phyloP scores from a whole-genome alignment of 1,140 invertebrate genomes.

The Diplogasteroides magnus region DNA sequence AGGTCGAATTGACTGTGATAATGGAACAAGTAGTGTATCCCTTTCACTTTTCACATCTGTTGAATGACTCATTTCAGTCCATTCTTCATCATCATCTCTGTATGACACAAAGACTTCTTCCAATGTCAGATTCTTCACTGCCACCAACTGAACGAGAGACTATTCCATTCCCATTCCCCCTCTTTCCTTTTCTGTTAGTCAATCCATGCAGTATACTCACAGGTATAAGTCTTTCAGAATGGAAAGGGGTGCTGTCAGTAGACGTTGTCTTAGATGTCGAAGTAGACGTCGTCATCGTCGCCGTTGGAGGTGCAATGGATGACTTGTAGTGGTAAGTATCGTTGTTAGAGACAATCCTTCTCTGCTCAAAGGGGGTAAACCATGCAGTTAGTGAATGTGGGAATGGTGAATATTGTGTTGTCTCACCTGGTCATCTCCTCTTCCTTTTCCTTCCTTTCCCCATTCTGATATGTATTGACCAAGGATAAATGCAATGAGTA shows the following conservation, averaged over 20 bases:
- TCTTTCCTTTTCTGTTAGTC: too few species aligned
- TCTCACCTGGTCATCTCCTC: neutral
- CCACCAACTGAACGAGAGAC: neutral
- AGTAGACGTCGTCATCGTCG: neutral
- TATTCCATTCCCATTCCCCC: neutral
- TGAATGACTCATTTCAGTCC: neutral
- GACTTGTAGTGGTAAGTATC: neutral
- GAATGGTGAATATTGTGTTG: neutral
- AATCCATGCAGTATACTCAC: neutral
- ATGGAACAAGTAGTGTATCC: conserved; percentile 21
- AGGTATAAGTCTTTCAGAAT: neutral
- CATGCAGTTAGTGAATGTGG: neutral
- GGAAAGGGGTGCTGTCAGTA: neutral
- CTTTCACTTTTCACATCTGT: neutral
- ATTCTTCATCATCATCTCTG: neutral
- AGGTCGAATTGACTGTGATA: conserved; percentile 36
- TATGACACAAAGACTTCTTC: neutral
- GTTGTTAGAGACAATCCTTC: too few species aligned
- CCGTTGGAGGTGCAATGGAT: neutral
- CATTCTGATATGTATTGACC: neutral
- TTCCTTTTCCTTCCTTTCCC: neutral
- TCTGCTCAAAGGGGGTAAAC: too few species aligned
- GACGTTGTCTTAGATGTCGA: neutral
- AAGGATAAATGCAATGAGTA: neutral
- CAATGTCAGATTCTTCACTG: conserved; percentile 10